phyloP scores from a whole-genome alignment of 2,113 vertebrate species.

The Sebastes fasciatus region DNA sequence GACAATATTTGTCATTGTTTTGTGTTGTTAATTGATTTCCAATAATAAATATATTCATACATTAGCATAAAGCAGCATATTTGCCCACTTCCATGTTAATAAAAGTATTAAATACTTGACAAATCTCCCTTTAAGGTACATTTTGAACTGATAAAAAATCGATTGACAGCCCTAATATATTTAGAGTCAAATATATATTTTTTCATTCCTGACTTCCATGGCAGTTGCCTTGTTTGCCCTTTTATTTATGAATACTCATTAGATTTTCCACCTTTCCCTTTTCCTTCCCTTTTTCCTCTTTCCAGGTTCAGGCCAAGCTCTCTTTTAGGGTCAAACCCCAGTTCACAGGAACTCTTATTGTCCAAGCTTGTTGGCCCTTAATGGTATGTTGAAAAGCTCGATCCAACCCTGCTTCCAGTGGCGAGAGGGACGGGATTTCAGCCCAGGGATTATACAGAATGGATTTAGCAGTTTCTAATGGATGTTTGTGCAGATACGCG shows the following conservation, averaged over 20 bases:
- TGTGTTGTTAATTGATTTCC: too few relatives aligned
- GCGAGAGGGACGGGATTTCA: background rate
- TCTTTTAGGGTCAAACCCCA: constrained; percentile 68
- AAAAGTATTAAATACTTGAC: too few relatives aligned
- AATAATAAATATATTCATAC: too few relatives aligned
- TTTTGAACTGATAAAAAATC: too few relatives aligned
- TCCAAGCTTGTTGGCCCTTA: constrained; percentile 57
- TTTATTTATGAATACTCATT: background rate
- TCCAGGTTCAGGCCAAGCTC: constrained; percentile 76
- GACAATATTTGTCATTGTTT: too few relatives aligned
- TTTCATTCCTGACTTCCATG: too few relatives aligned
- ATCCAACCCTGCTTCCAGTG: constrained; percentile 4
- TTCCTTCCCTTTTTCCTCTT: constrained; percentile 51
- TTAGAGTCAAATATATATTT: too few relatives aligned
- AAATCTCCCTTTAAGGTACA: too few relatives aligned
- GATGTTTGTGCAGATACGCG: constrained; percentile 6
- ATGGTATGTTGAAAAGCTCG: constrained; percentile 65
- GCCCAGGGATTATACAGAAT: constrained; percentile 10
- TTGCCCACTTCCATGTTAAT: too few relatives aligned
- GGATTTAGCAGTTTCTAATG: constrained; percentile 3
- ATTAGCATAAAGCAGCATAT: too few relatives aligned
- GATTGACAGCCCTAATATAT: too few relatives aligned
- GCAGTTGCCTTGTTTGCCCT: too few relatives aligned
- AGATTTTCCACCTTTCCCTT: constrained; percentile 44
- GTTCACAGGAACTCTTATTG: constrained; percentile 50